Percentiles rank a stretch among this genome's conserved stretches.
These are phyloP conservation scores for Vombatus ursinus DNA, from an alignment of 2,113 vertebrate species.

Conservation along the genomic window DNA sequence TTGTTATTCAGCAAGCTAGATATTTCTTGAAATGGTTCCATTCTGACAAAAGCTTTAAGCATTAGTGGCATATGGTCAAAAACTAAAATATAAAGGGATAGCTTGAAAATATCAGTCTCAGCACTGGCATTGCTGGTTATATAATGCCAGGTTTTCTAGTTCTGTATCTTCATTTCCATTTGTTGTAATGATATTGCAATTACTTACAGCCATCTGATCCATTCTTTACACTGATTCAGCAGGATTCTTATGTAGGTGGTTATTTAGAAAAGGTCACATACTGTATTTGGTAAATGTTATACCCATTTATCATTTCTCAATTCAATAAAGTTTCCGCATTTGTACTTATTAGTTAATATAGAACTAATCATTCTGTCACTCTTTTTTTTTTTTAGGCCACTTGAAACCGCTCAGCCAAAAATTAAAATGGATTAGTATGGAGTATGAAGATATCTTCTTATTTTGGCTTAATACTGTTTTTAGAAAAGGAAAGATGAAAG, in stretches of 20 bases:
- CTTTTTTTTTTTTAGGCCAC: background rate
- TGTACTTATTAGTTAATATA: background rate
- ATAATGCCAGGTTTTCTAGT: background rate
- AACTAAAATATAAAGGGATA: background rate
- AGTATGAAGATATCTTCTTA: background rate
- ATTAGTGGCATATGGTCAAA: background rate
- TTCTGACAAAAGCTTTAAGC: background rate
- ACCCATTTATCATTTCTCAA: conserved; percentile 47
- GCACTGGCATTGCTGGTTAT: background rate
- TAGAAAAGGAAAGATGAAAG: background rate
- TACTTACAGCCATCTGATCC: background rate
- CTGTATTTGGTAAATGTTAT: conserved; percentile 46
- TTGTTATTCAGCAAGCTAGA: background rate
- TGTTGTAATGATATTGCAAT: background rate
- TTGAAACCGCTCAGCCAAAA: background rate
- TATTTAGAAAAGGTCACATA: conserved; percentile 60
- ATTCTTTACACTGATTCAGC: background rate
- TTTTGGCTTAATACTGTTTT: background rate
- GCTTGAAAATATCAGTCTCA: background rate
- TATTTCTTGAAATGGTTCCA: background rate
- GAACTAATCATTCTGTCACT: background rate
- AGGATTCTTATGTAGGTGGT: background rate
- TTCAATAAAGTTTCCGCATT: conserved; percentile 46
- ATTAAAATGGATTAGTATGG: background rate
- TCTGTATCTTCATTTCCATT: background rate